phyloP scores from a whole-genome alignment of 2,888 invertebrate species.

The Nomada hirtipes region DNA sequence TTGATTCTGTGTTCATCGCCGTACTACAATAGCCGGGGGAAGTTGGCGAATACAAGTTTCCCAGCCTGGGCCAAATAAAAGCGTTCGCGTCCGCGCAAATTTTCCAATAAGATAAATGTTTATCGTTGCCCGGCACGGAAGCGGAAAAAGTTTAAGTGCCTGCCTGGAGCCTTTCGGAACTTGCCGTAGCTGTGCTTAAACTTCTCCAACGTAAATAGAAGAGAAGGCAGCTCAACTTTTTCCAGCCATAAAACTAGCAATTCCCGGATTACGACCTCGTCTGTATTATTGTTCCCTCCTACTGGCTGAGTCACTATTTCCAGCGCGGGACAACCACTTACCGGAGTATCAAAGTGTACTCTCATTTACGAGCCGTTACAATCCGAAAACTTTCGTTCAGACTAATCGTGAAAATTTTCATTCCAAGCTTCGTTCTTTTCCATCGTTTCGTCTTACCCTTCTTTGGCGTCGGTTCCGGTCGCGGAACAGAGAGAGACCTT shows the following conservation, averaged over 20 bases:
- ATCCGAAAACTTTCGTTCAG: too few species aligned
- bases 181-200: slow-evolving; percentile 18
- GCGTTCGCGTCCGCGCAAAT: slow-evolving; percentile 27
- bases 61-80: background rate
- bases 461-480: too few species aligned
- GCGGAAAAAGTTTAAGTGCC: slow-evolving; percentile 49
- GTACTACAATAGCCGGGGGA: too few species aligned
- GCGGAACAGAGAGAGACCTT: background rate
- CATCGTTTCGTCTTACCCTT: too few species aligned
- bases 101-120: slow-evolving; percentile 57
- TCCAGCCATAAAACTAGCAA: slow-evolving; percentile 41
- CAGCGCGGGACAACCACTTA: background rate
- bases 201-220: slow-evolving; percentile 49
- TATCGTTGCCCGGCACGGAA: slow-evolving; percentile 34
- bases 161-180: slow-evolving; percentile 17
- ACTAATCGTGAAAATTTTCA: too few species aligned
- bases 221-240: slow-evolving; percentile 16
- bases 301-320: slow-evolving; percentile 8
- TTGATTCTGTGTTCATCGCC: background rate
- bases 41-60: background rate
- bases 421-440: too few species aligned
- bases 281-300: slow-evolving; percentile 33
- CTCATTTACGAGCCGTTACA: background rate
- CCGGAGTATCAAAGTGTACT: background rate
- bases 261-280: slow-evolving; percentile 33